Evolutionary conservation across 2,797 vertebrate species (phyloP).

Genomic region (Lagorchestes hirsutus): DNA sequence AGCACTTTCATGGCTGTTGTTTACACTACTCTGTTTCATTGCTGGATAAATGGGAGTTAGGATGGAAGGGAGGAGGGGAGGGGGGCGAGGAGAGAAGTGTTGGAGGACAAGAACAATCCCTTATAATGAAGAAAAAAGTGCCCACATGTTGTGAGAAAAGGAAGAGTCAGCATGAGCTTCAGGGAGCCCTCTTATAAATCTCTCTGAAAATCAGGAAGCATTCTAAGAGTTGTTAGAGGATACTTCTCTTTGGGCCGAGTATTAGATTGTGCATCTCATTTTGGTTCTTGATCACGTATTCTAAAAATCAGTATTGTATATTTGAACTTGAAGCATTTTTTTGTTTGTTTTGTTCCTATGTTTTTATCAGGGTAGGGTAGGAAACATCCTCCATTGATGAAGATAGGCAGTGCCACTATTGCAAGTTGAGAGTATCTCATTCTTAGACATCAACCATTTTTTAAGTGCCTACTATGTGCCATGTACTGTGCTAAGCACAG

Average conservation of each 20-base stretch:
- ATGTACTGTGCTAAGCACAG: background rate
- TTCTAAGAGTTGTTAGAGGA: background rate
- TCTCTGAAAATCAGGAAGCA: background rate
- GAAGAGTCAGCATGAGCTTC: background rate
- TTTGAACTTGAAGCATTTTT: background rate
- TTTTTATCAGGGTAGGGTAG: background rate
- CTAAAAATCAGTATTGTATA: background rate
- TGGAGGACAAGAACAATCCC: slow-evolving; percentile 1
- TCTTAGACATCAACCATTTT: background rate
- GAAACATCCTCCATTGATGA: background rate
- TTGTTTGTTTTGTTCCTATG: background rate
- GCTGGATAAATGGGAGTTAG: background rate
- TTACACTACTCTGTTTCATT: background rate
- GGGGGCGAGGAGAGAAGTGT: background rate
- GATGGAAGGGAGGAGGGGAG: background rate
- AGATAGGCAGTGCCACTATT: background rate
- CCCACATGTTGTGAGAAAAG: slow-evolving; percentile 1
- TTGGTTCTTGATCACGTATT: background rate
- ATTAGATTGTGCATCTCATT: background rate
- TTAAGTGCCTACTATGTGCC: background rate
- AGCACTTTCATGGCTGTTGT: background rate
- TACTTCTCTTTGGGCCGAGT: background rate
- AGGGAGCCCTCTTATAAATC: slow-evolving; percentile 7
- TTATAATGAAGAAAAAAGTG: background rate
- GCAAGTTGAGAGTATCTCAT: background rate